These are phyloP conservation scores for Pterocles gutturalis DNA, from an alignment of 2,113 vertebrate genomes.

Conservation along the genomic window DNA sequence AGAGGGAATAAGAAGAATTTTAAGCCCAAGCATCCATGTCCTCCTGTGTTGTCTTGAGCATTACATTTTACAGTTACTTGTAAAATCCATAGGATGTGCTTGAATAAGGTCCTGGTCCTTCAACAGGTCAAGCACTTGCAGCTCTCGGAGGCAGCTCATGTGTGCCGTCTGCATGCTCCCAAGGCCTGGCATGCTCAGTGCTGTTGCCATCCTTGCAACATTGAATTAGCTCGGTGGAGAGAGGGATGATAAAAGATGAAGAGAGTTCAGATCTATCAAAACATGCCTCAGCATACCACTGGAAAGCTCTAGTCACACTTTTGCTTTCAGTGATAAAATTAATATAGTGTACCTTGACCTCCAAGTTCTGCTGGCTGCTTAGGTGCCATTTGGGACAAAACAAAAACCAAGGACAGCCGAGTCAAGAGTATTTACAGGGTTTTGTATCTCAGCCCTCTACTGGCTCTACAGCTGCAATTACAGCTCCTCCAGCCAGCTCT, in stretches of 20 bases:
- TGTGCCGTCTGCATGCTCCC: accelerated
- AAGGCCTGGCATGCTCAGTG: background rate
- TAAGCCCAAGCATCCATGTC: background rate
- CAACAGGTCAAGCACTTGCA: background rate
- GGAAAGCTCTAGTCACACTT: background rate
- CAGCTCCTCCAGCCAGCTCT: background rate
- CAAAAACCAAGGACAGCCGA: accelerated
- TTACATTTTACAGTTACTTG: background rate
- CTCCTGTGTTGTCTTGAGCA: background rate
- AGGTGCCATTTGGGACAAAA: background rate
- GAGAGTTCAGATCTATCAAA: background rate
- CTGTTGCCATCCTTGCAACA: background rate
- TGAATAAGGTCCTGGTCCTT: background rate
- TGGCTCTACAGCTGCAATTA: background rate
- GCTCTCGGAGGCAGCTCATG: accelerated
- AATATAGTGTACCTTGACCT: background rate
- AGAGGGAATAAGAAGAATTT: background rate
- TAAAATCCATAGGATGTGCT: background rate
- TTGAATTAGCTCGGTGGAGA: background rate
- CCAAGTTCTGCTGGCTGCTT: background rate
- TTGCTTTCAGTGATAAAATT: background rate
- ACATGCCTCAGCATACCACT: background rate
- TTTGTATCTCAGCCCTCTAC: background rate
- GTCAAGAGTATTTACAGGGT: background rate
- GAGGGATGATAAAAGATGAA: background rate